These are phyloP conservation scores for Ibycter americanus DNA, from an alignment of 2,797 vertebrate genomes.

Conservation along the genomic window DNA sequence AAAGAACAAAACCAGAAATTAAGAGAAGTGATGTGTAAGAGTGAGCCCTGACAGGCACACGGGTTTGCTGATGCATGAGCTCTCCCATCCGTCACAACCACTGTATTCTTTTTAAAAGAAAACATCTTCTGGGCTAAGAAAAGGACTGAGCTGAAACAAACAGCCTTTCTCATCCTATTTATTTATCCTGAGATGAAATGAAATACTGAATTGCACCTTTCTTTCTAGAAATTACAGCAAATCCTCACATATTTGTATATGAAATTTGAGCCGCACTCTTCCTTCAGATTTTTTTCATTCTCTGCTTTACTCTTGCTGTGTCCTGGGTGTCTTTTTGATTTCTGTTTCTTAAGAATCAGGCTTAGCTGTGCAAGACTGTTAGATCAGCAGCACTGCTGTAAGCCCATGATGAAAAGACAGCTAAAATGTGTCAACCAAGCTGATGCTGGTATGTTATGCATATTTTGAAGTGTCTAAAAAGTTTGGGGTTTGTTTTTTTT, in stretches of 20 bases:
- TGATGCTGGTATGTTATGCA: background rate
- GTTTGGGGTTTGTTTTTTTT: too few species aligned
- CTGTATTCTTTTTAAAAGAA: background rate
- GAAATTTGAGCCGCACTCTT: background rate
- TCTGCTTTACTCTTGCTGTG: background rate
- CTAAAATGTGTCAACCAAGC: background rate
- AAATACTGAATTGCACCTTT: background rate
- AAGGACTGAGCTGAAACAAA: background rate
- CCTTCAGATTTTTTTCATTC: background rate
- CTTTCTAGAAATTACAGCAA: slow-evolving; percentile 10
- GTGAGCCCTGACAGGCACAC: background rate
- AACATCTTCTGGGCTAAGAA: background rate
- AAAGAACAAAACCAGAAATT: background rate
- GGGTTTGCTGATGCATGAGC: background rate
- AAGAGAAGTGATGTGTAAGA: background rate
- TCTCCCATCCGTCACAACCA: background rate
- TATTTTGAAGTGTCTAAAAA: background rate
- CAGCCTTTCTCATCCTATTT: background rate
- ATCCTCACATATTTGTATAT: background rate
- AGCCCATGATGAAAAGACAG: background rate
- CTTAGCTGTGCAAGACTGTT: background rate
- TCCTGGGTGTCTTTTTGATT: background rate
- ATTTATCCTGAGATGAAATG: background rate
- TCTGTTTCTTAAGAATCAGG: background rate
- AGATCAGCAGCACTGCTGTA: background rate